Base-by-base conservation (phyloP, 2,888 invertebrate species). In the Drosophila borealis region DNA sequence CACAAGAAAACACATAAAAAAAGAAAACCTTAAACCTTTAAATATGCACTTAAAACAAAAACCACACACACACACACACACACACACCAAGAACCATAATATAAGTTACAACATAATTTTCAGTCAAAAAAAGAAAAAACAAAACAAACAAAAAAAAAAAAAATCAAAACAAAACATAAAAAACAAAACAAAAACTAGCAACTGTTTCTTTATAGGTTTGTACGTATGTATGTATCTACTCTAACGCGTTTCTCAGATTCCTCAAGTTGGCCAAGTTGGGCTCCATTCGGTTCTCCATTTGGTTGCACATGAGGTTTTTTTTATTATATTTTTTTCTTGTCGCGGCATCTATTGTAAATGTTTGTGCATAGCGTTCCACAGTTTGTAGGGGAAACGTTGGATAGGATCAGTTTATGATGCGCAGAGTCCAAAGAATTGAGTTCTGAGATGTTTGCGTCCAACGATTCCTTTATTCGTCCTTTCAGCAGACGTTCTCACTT, bases 181-280 rank as follows among this genome's bases (percentile, higher is more conserved):
- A 69, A 53, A 71, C 57, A 73, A 70, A 54, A 61, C 45, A 71
- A 65, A 71, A 72, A 70, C 61, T 70, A 75, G 72, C 69, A 85
- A 85, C 74, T 86, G 72, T 88, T 76, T 86, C 84, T 77, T 73
- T 76, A 74, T 89, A 88, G 89, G 80, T 89, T 80, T 80, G 66
- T 85, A 69, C 80, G 86, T 79, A 80, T 75, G 46, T 75, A 61
- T 62, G 44, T 55, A 60, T 57, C 49, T 14, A 53, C 48, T 70
- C 61, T 34, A 65, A 55, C 49, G 63, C 59, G 57, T 74, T 73
- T 70, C 63, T 37, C 72, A 41, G 45, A 74, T 55, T 57, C 41
- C 54, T 68, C 75, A 74, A 29, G 29, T 68, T 39, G 39, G 42
- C 54, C 61, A 36, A 56, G 44, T 70, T 17, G 45, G 39, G 14